Evolutionary conservation across 2,113 vertebrate species (phyloP).

Genomic region (Thomomys bottae): DNA sequence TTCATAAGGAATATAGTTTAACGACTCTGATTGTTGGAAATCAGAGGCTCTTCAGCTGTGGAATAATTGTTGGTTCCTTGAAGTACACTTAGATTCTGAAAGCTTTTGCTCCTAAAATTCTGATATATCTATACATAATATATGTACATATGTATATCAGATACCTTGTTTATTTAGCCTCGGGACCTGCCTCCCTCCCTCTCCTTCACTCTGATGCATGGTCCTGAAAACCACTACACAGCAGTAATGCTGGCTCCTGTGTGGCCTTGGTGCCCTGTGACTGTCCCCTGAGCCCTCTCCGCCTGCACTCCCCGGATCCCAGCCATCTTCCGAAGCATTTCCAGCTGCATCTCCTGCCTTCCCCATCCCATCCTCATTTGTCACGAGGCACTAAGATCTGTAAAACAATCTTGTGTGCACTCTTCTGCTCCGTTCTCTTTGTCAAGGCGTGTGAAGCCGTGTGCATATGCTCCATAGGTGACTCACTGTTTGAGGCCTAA

Average conservation of each 20-base stretch:
- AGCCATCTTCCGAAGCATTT: too few relatives aligned
- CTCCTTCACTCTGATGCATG: slow-evolving; percentile 7
- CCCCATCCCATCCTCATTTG: too few relatives aligned
- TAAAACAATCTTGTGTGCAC: too few relatives aligned
- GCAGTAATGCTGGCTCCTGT: background rate
- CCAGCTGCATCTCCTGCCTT: too few relatives aligned
- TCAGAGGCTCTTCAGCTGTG: background rate
- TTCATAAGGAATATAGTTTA: background rate
- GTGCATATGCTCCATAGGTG: background rate
- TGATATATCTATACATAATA: too few relatives aligned
- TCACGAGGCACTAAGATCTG: too few relatives aligned
- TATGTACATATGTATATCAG: background rate
- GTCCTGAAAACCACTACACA: background rate
- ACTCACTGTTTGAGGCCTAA: background rate
- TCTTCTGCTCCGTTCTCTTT: too few relatives aligned
- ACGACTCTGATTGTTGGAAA: slow-evolving; percentile 2
- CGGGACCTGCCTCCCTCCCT: slow-evolving; percentile 3
- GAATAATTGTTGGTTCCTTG: background rate
- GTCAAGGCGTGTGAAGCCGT: background rate
- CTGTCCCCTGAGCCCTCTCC: too few relatives aligned
- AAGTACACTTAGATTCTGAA: slow-evolving; percentile 48
- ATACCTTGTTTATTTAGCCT: slow-evolving; percentile 20
- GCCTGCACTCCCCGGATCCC: too few relatives aligned
- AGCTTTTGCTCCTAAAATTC: background rate
- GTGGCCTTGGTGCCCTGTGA: too few relatives aligned